Conservation (phyloP, 2,113 vertebrate species). For the Apodemus speciosus region DNA sequence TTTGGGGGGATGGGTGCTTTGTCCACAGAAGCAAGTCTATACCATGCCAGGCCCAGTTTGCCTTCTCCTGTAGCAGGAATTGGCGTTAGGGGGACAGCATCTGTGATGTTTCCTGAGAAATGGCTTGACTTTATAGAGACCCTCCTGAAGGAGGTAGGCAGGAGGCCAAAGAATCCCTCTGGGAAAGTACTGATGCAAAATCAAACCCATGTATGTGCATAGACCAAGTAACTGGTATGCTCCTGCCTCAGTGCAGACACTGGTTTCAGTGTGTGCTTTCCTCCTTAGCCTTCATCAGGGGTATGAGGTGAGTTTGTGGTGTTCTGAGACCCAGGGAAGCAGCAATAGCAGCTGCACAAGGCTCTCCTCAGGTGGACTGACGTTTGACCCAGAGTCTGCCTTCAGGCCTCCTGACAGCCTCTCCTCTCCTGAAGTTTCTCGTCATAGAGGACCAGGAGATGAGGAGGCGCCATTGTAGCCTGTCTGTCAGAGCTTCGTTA, state of each 20-base stretch:
- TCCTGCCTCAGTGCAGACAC: accelerated
- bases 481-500: neutral
- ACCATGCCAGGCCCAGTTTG: too few species aligned
- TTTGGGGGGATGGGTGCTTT: neutral
- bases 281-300: neutral
- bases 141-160: neutral
- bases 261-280: neutral
- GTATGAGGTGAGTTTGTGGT: neutral
- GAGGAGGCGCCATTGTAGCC: neutral
- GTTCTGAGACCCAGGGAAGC: neutral
- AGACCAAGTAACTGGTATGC: neutral
- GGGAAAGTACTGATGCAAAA: neutral
- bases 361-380: neutral
- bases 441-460: neutral
- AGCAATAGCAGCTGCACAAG: too few species aligned
- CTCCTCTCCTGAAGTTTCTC: neutral
- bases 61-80: neutral
- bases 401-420: neutral
- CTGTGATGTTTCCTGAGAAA: neutral
- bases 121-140: neutral
- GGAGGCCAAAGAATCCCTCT: neutral
- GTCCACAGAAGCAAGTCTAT: neutral
- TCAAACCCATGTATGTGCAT: neutral
- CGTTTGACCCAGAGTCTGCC: neutral
- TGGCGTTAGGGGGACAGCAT: neutral